Conservation (phyloP, 2,113 vertebrate genomes). For the Paralichthys olivaceus region DNA sequence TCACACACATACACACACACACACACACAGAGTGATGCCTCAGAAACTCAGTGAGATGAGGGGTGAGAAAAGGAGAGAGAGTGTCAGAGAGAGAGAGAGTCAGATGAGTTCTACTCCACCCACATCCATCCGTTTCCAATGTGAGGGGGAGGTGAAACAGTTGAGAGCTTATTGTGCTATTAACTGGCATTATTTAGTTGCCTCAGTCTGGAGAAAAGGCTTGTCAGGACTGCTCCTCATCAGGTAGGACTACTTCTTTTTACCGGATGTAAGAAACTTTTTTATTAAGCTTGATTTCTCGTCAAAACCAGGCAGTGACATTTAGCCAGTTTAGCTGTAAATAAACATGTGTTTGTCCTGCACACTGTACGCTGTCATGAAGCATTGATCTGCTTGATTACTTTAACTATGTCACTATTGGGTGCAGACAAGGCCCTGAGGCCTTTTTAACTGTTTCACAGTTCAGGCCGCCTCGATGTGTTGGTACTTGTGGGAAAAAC, state of each 20-base stretch:
- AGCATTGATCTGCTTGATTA: not conserved
- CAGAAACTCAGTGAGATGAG: slow-evolving; percentile 13
- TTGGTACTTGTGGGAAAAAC: slow-evolving; percentile 32
- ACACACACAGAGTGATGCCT: not conserved
- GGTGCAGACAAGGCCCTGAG: slow-evolving; percentile 1
- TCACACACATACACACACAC: slow-evolving; percentile 6
- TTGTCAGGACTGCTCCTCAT: slow-evolving; percentile 37
- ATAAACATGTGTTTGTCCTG: not conserved
- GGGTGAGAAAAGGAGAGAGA: slow-evolving; percentile 39
- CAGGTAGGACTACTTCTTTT: slow-evolving; percentile 60
- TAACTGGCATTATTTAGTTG: slow-evolving; percentile 66
- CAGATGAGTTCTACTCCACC: slow-evolving; percentile 76
- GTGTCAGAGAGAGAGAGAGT: slow-evolving; percentile 35
- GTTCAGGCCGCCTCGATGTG: slow-evolving; percentile 19
- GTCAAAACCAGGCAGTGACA: rapidly evolving
- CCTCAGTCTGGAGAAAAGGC: slow-evolving; percentile 50
- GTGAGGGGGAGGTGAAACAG: slow-evolving; percentile 77
- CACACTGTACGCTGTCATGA: not conserved
- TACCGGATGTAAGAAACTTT: not conserved
- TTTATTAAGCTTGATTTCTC: slow-evolving; percentile 7
- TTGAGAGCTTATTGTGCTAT: slow-evolving; percentile 63
- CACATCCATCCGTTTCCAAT: slow-evolving; percentile 74
- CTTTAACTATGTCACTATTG: slow-evolving; percentile 28
- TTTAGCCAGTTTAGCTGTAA: not conserved
- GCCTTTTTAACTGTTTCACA: not conserved